These are phyloP conservation scores for Aphaenogaster ashmeadi DNA, from an alignment of 1,140 invertebrate species.

Conservation along the genomic window DNA sequence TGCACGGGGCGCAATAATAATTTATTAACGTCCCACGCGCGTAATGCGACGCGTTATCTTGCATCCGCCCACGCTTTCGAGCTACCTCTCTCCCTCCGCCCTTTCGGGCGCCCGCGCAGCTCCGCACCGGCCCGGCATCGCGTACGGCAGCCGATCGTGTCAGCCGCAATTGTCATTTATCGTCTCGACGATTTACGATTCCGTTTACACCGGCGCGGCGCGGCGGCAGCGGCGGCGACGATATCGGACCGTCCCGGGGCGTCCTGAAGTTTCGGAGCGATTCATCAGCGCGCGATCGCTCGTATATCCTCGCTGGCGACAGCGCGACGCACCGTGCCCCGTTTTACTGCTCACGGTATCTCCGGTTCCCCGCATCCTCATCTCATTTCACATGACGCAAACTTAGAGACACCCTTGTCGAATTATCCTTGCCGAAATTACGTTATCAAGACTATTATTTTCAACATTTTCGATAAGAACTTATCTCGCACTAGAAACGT, in stretches of 20 bases:
- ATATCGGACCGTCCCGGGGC: slow-evolving; percentile 71
- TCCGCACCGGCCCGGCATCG: not conserved
- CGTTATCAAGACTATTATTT: not conserved
- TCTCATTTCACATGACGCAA: slow-evolving; percentile 28
- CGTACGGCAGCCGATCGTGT: slow-evolving; percentile 80
- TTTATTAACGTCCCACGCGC: slow-evolving; percentile 83
- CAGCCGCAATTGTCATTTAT: slow-evolving; percentile 84
- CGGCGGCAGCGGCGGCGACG: slow-evolving; percentile 50
- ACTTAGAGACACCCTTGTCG: not conserved
- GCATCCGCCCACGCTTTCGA: slow-evolving; percentile 78
- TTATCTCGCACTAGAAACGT: not conserved
- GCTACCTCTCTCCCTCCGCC: slow-evolving; percentile 67
- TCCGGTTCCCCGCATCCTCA: slow-evolving; percentile 4
- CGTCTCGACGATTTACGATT: slow-evolving; percentile 82
- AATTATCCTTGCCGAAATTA: not conserved
- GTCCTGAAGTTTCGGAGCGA: slow-evolving; percentile 76
- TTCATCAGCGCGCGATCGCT: slow-evolving; percentile 83
- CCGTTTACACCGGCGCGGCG: slow-evolving; percentile 77
- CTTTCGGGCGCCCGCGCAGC: not conserved
- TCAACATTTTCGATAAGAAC: not conserved
- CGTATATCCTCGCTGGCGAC: slow-evolving; percentile 78
- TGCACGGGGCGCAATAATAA: slow-evolving; percentile 80
- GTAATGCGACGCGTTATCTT: slow-evolving; percentile 80
- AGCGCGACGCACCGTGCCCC: slow-evolving; percentile 56
- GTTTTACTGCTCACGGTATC: slow-evolving; percentile 68